Base-by-base conservation (phyloP, 2,797 vertebrate species). In the Myotis findleyi region DNA sequence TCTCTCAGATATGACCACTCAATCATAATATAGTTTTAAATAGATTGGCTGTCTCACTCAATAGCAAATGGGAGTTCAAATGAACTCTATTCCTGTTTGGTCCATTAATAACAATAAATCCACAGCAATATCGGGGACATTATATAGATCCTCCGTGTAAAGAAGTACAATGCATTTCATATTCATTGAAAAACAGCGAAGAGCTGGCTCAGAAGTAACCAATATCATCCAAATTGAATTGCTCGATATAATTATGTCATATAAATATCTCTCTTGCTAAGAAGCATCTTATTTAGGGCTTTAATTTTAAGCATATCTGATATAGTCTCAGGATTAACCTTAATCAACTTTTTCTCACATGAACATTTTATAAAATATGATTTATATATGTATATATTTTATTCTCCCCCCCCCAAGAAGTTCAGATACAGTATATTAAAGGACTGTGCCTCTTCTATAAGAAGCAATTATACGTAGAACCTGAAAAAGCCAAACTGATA, bases 21-120 rank as follows among this genome's bases (percentile, higher is more conserved):
- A 94, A 89, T 97, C 96, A 96, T 95, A 87, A 95, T 96, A 76
- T 47, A 95, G 86, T 95, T 96, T 92, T 93, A 96, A 97, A 96
- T 93, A 95, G 89, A 96, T 85, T 89, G 93, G 16, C 77, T 93
- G 51, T 89, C 93, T 93, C 59, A 93, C 41, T 86, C 59, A 59
- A 49, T 25, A 89, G 79, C 86, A 96, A 92, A 89, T 88, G 62
- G 75, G 76, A 95, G 88, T 73, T 93, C 85, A 84, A 84, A 91
- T 73, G 64, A 92, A 94, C 76, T 91, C 75, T 30, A 91, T 89
- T 92, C 83, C 76, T 93, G 17, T 94, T 95, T 84, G 49, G 27
- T 68, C 9, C 30, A 88, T 96, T 97, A 88, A 95, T 97, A 97
- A 96, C 66, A 93, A 93, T 91, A 93, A 94, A 88, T 72, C 17